Evolutionary conservation across 2,888 invertebrate species (phyloP).

Genomic region (Dorcus parallelipipedus): DNA sequence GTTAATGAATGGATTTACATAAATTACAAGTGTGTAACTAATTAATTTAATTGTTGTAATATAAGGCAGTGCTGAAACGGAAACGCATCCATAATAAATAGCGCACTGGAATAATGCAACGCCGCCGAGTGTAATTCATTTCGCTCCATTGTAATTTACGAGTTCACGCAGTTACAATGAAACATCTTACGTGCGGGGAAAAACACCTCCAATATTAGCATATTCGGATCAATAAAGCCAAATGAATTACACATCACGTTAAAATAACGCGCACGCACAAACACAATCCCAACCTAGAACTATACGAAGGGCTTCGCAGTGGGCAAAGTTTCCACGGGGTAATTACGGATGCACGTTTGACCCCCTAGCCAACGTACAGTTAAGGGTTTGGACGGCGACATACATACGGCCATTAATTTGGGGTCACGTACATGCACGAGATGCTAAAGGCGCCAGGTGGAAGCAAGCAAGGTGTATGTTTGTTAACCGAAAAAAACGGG

Average conservation of each 20-base stretch:
- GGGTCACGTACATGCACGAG: background rate
- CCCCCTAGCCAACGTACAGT: background rate
- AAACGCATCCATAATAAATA: no score
- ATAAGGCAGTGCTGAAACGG: no score
- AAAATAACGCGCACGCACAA: constrained; percentile 22
- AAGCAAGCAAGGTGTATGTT: background rate
- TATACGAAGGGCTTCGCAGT: background rate
- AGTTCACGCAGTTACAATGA: no score
- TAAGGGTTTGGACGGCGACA: background rate
- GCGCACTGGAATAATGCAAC: no score
- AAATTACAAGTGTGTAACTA: no score
- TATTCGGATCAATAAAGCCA: constrained; percentile 29
- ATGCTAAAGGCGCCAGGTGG: background rate
- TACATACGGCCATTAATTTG: background rate
- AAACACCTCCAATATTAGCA: constrained; percentile 16
- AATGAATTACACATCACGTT: constrained; percentile 30
- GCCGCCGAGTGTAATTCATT: no score
- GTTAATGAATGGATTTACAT: no score
- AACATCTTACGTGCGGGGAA: background rate
- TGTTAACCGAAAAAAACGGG: no score
- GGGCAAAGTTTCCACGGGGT: constrained; percentile 1
- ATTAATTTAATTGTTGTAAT: no score
- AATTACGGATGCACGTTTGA: background rate
- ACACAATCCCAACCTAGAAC: constrained; percentile 9
- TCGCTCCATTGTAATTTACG: no score